A percentile compares a stretch with the other conserved stretches of the same genome.
Conservation (phyloP, 2,113 vertebrate genomes). For the Gallinago paraguaiae region DNA sequence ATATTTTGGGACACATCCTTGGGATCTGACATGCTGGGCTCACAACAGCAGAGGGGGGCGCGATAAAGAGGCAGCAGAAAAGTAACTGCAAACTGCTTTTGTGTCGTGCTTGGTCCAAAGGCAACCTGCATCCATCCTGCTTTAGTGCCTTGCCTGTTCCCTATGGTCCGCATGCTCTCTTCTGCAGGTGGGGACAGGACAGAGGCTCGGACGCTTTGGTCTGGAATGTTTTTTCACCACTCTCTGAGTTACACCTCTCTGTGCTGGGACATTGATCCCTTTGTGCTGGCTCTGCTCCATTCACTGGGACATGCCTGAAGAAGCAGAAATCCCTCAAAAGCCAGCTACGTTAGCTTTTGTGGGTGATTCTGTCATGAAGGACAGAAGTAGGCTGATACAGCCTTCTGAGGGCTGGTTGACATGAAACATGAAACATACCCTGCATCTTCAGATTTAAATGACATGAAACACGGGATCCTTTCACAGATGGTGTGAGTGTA, state of each 20-base stretch:
- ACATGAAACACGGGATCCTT: background rate
- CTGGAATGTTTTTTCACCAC: background rate
- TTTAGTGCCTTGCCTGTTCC: background rate
- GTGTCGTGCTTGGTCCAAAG: background rate
- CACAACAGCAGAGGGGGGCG: accelerated
- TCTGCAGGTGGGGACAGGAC: accelerated
- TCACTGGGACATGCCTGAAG: background rate
- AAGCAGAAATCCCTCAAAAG: background rate
- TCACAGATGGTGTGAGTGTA: background rate
- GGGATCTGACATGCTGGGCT: background rate
- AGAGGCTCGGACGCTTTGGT: background rate
- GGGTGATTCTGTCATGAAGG: background rate
- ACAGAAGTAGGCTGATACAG: background rate
- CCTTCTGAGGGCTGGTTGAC: background rate
- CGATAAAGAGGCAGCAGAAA: background rate
- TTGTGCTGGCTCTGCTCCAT: background rate
- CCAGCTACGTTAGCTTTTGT: background rate
- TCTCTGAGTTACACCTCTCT: background rate
- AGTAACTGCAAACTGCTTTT: background rate
- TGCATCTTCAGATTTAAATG: background rate
- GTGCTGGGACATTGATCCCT: background rate
- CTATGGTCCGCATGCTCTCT: background rate
- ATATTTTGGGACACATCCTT: conserved; percentile 33
- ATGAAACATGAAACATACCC: background rate
- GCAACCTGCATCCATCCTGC: background rate